Percentiles rank a stretch among this genome's conserved stretches.
Conservation (phyloP, 2,888 invertebrate genomes). For the Cheilosia pagana region DNA sequence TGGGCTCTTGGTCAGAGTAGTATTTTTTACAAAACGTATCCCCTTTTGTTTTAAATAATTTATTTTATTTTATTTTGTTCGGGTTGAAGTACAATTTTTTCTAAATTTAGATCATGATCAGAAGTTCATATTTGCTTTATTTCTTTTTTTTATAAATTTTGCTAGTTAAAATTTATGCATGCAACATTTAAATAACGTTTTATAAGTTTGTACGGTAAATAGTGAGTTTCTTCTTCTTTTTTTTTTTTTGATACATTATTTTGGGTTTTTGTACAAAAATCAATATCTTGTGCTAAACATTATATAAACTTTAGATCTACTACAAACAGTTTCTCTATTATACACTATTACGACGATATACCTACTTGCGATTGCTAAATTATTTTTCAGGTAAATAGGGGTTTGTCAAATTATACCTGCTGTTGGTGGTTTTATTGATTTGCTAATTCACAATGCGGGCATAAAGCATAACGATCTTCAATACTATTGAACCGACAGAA, state of each 20-base stretch:
- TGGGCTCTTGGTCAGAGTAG: too few species aligned
- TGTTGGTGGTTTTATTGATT: slow-evolving; percentile 3
- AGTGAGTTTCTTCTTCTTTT: slow-evolving; percentile 5
- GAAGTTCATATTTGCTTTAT: slow-evolving; percentile 1
- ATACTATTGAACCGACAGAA: slow-evolving; percentile 15
- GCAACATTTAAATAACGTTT: slow-evolving; percentile 29
- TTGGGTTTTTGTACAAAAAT: slow-evolving; percentile 10
- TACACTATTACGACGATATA: not conserved
- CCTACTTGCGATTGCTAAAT: slow-evolving; percentile 6
- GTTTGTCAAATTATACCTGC: slow-evolving; percentile 28
- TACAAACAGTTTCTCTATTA: slow-evolving; percentile 15
- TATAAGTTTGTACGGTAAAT: slow-evolving; percentile 33
- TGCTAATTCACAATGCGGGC: not conserved
- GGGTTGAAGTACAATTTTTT: slow-evolving; percentile 37
- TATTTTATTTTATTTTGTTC: slow-evolving; percentile 40
- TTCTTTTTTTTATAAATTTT: slow-evolving; percentile 18
- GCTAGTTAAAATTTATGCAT: slow-evolving; percentile 48
- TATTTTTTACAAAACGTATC: not conserved
- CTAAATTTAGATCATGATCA: slow-evolving; percentile 17
- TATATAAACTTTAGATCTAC: slow-evolving; percentile 1
- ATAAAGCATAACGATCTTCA: slow-evolving; percentile 12
- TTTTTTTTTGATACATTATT: not conserved
- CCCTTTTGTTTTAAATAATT: slow-evolving; percentile 32
- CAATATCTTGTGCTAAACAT: slow-evolving; percentile 21
- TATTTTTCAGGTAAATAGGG: slow-evolving; percentile 33